Base-by-base conservation (phyloP, 1,140 invertebrate genomes). In the Brachionus rotundiformis region DNA sequence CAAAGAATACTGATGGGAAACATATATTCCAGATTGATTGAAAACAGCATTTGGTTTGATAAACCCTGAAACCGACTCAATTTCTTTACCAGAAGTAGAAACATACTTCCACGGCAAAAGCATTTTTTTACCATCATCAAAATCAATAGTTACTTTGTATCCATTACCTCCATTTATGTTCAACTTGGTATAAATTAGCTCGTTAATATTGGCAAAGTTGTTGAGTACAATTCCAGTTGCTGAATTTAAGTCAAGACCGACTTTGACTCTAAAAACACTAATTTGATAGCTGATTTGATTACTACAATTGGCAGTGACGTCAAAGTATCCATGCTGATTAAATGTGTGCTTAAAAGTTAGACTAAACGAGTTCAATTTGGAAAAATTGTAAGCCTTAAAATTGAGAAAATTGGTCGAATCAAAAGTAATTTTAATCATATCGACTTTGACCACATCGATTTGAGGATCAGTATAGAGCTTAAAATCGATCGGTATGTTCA, bases 161-260 rank as follows among this genome's bases (percentile, higher is more conserved):
- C 76, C 76, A 79, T 79, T 79, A 8, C 76, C 76, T 4, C 59
- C 47, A 54, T 36, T 63, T 41, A 79, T 11, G 59, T 63, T 79
- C n/a, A 63, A 11, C n/a, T 36, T 59, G 19, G 59, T 31, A 33
- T 27, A 63, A 11, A 79, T 31, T 36, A 11, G n/a, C 19, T 63
- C 33, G 33, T 63, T 1, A 19, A 59, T 39, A 41, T 63, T 79
- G 11, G 27, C 59, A 63, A 59, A 63, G 47, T 59, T 54, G 29
- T 54, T 63, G 3, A 59, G 16, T 13, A 79, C 33, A 7, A 36
- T 54, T 11, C 29, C 76, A 5, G 49, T 54, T 4, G 59, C 59
- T 31, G 47, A 39, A 8, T 63, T 79, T n/a, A 79, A 61, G 31
- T 79, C 47, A 59, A 23, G 49, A 8, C 76, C 76, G 5, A 79